Conservation (phyloP, 2,797 vertebrate species). For the Mallotus villosus region DNA sequence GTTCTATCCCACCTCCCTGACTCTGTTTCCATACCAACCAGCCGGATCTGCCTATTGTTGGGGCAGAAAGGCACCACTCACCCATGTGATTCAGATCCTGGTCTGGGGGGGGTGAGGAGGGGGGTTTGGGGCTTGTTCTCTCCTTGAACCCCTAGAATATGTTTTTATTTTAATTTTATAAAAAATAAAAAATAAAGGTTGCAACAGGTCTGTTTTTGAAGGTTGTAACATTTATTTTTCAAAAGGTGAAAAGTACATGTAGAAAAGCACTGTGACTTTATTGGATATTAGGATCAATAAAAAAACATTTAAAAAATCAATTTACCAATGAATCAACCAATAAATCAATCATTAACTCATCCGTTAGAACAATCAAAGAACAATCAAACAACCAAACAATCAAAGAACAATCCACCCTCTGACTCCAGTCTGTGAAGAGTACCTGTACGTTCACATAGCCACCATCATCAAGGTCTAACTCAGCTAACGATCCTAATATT, state of each 20-base stretch:
- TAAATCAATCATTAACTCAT: background rate
- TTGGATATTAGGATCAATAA: too few species aligned
- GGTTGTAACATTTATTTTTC: background rate
- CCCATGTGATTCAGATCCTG: constrained; percentile 77
- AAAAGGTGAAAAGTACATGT: too few species aligned
- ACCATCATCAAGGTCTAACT: too few species aligned
- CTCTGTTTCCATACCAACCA: constrained; percentile 75
- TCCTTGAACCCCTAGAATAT: too few species aligned
- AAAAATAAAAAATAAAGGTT: too few species aligned
- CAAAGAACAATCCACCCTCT: background rate
- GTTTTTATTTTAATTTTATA: too few species aligned
- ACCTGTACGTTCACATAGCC: too few species aligned
- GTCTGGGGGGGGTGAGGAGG: constrained; percentile 36
- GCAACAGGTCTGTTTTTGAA: background rate
- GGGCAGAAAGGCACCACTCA: constrained; percentile 65
- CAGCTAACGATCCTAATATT: too few species aligned
- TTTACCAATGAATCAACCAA: background rate
- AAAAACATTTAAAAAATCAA: background rate
- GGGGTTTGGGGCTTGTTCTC: constrained; percentile 9
- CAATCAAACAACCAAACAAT: too few species aligned
- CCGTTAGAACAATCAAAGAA: background rate
- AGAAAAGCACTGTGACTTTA: too few species aligned
- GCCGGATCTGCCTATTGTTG: constrained; percentile 78
- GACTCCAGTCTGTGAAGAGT: too few species aligned
- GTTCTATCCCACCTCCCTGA: constrained; percentile 30